phyloP scores from a whole-genome alignment of 1,140 invertebrate species.

The Penaeus japonicus region DNA sequence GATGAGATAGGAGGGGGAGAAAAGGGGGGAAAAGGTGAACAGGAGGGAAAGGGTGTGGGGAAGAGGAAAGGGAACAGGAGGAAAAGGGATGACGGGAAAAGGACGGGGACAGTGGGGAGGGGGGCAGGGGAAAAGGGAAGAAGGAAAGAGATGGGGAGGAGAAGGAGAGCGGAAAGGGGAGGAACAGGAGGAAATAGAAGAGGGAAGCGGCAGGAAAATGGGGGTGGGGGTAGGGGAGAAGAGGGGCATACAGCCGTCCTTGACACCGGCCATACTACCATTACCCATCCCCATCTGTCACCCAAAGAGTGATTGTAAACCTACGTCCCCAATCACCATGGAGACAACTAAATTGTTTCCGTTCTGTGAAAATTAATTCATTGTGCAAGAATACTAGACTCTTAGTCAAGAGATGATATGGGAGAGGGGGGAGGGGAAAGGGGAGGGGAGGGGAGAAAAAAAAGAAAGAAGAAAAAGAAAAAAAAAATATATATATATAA shows the following conservation, averaged over 20 bases:
- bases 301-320: no score
- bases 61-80: background rate
- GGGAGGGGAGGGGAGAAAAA: background rate
- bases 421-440: no score
- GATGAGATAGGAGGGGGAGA: background rate
- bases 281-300: no score
- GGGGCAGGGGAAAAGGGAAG: background rate
- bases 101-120: background rate
- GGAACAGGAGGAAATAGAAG: background rate
- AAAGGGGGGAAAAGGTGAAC: background rate
- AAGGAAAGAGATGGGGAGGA: no score
- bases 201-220: background rate
- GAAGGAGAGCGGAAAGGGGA: background rate
- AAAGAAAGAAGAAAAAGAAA: background rate
- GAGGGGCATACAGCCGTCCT: no score
- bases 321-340: no score
- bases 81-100: background rate
- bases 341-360: no score
- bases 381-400: no score
- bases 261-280: no score
- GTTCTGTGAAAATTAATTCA: no score
- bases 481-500: background rate
- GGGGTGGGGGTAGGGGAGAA: background rate
- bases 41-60: background rate
- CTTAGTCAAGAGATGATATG: no score